Evolutionary conservation across 1,140 invertebrate genomes (phyloP).

Genomic region (Papilio dardanus): DNA sequence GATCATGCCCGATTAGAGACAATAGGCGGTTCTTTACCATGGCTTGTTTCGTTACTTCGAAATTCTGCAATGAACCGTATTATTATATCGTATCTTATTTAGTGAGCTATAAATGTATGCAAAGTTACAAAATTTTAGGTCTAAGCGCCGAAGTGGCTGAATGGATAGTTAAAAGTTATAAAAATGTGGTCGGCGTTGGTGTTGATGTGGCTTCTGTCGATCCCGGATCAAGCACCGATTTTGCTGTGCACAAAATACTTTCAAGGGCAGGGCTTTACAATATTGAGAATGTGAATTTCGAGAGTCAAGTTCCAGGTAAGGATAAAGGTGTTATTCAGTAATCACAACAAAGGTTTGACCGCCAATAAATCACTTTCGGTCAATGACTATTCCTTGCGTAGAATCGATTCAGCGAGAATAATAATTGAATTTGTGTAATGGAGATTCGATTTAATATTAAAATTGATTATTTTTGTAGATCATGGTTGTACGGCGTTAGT

Average conservation of each 20-base stretch:
- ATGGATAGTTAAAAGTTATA: conserved; percentile 83
- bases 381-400: background rate
- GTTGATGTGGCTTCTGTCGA: conserved; percentile 86
- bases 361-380: background rate
- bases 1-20: too few species aligned
- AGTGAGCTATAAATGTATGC: too few species aligned
- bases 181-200: conserved; percentile 85
- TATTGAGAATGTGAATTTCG: conserved; percentile 85
- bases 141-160: conserved; percentile 82
- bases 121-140: conserved; percentile 71
- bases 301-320: conserved; percentile 75
- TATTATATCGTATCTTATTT: too few species aligned
- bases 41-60: too few species aligned
- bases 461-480: conserved; percentile 62
- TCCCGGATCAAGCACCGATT: conserved; percentile 72
- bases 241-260: conserved; percentile 70
- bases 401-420: background rate
- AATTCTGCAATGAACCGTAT: too few species aligned
- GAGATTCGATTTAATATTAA: background rate
- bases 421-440: background rate
- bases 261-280: conserved; percentile 81
- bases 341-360: background rate
- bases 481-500: conserved; percentile 82
- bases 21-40: too few species aligned
- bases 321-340: too few species aligned